A percentile compares a stretch with the other conserved stretches of the same genome.
These are phyloP conservation scores for Rhynchophorus ferrugineus DNA, from an alignment of 1,140 invertebrate genomes.

Conservation along the genomic window DNA sequence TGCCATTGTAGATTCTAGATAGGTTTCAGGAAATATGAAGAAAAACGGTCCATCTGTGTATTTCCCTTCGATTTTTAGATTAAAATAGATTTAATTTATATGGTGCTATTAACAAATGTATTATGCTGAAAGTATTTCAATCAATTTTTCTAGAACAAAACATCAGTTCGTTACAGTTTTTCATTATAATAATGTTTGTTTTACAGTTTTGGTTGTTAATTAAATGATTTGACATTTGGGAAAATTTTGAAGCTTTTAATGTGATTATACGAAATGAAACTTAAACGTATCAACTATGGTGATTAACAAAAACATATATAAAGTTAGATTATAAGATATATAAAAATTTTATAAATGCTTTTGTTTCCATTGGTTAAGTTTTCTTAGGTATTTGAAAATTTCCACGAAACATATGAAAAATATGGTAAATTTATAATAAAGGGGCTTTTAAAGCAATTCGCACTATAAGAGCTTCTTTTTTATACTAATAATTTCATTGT, in stretches of 20 bases:
- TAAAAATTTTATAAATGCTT: slow-evolving; percentile 31
- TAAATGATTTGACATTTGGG: slow-evolving; percentile 8
- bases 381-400: not conserved
- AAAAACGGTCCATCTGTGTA: slow-evolving; percentile 27
- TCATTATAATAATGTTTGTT: not conserved
- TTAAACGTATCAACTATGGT: slow-evolving; percentile 42
- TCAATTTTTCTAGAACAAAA: too few relatives aligned
- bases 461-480: not conserved
- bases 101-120: slow-evolving; percentile 33
- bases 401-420: too few relatives aligned
- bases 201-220: not conserved
- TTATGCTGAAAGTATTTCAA: slow-evolving; percentile 22
- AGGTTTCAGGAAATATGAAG: slow-evolving; percentile 17
- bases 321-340: slow-evolving; percentile 24
- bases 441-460: not conserved
- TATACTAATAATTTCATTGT: slow-evolving; percentile 6
- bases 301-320: slow-evolving; percentile 35
- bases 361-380: slow-evolving; percentile 9
- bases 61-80: slow-evolving; percentile 18
- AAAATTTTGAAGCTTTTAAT: slow-evolving; percentile 26
- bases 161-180: too few relatives aligned
- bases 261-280: slow-evolving; percentile 40
- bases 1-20: slow-evolving; percentile 33
- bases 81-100: slow-evolving; percentile 28
- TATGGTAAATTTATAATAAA: too few relatives aligned